Base-by-base conservation (phyloP, 2,888 invertebrate species). In the Pachycephus smyrnensis region DNA sequence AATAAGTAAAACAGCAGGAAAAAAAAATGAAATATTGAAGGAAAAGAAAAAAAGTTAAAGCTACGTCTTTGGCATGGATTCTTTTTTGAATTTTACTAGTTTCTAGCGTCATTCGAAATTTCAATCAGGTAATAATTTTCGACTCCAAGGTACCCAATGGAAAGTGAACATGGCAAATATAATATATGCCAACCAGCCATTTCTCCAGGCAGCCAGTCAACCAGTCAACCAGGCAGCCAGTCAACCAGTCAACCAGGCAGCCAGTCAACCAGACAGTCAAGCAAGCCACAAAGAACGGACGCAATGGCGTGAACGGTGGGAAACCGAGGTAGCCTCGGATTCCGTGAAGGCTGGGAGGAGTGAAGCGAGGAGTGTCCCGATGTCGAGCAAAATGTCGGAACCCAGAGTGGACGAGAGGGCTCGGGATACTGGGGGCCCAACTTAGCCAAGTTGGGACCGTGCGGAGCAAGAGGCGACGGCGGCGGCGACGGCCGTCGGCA, bases 321-420 rank as follows among this genome's bases (percentile, higher is more conserved):
- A 74, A 74, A 71, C 6, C 33, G 71, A 15, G 32, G 33, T 6
- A 68, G 68, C 23, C 71, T 71, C 75, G 75, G 32, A 71, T 71
- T 71, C 71, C 71, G 71, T 31, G 33, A 76, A 75, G 76, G 77
- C 74, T 33, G 76, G 73, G 78, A 76, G 79, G 76, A 80, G 80
- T 77, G 80, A 36, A 71, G 76, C 68, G 68, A 23, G 31, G 55
- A 55, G 23, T 23, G 55, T 55, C 55, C 23, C 55, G 23, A 55
- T 55, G 55, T 55, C 55, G 55, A 55, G 55, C 55, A 55, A 23
- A 55, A 55, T 55, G 40, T 55, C 23, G 55, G 55, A 23, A 55
- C 55, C 36, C 40, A 37, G 73, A 11, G 73, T 55, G 15, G 15
- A 75, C 15, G 30, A 11, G 71, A 23, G 68, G 36, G 40, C 30